Base-by-base conservation (phyloP, 2,888 invertebrate genomes). In the Leucozona laternaria region DNA sequence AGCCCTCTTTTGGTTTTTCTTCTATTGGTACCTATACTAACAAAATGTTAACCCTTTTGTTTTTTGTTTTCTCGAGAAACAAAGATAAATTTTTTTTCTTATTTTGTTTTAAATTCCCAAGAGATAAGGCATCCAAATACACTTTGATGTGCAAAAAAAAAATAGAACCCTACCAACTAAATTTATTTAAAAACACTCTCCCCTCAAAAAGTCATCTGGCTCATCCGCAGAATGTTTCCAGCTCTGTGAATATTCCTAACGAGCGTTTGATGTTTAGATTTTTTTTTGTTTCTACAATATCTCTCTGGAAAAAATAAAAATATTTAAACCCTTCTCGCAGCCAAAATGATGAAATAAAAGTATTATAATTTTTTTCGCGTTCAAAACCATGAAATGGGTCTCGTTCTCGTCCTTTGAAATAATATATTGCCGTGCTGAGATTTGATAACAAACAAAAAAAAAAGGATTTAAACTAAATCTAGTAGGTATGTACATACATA, bases 371-470 rank as follows among this genome's bases (percentile, higher is more conserved):
- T 58, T 77, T 53, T 72, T 58, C 58, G 64, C 43, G 64, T 48
- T 48, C 57, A 62, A 45, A 31, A 34, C 71, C 62, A 40, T 72
- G 48, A 50, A 50, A 58, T 58, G 50, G 25, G 55, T 66, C 8
- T 28, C 10, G 11, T 57, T 66, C 8, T 28, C 10, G 11, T 57
- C 66, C 58, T 50, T 71, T 48, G 57, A 34, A 45, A 25, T 43
- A 60, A 55, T 71, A 66, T 66, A 57, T 34, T 58, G 57, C 77
- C n/a, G 64, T 71, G n/a, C 64, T 20, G 31, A 53, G 78, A 66
- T 72, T 82, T 82, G 62, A 53, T 58, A 53, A 75, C 62, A 76
- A 45, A n/a, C n/a, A n/a, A 22, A 50, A 77, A 71, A 66, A 62
- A 48, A 48, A 66, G 48, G 64, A 66, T 77, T 72, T 53, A n/a